Evolutionary conservation across 2,888 invertebrate genomes (phyloP), one percentile per base, ranked within the genome.

Genomic region (Hipparchia sbordonii): DNA sequence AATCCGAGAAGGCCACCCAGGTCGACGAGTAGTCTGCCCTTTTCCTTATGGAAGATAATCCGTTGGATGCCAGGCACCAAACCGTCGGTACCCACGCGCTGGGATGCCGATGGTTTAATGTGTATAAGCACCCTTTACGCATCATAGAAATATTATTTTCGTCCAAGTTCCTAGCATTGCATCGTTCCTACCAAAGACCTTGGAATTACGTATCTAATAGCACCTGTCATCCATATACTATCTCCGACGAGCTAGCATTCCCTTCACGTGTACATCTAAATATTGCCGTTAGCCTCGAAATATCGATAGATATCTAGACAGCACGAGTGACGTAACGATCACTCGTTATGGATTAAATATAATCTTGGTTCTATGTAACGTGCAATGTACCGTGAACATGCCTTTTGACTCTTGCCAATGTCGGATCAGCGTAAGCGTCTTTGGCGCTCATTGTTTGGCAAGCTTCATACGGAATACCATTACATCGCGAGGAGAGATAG

Each of bases 361-460:
- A 63, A 70, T 70, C 57, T 51, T 52, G 62, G 63, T 61, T 70
- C 39, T 61, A 67, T 67, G 54, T 68, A 76, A 70, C 70, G 60
- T 70, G 74, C 75, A 72, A 75, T 75, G 74, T 74, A 76, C 69
- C 65, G 72, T 73, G 71, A 74, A 70, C 52, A 39, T 65, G 51
- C 68, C 57, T 69, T 59, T 60, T 65, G 66, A 52, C 1, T 57
- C 62, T 62, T 69, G 71, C 60, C 71, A 73, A 67, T 52, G 51
- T 48, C 12, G 33, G 61, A 48, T 71, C 33, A 59, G 59, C 52
- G 56, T 12, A 48, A 70, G 59, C 72, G 70, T 74, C 71, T 75
- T 76, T 74, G 74, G 78, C 79, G 79, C 81, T 85, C 82, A 90
- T 90, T 91, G 90, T 90, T 90, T 91, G 90, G 90, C 89, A 91